Evolutionary conservation across 2,888 invertebrate genomes (phyloP).

Genomic region (Congeria kusceri): DNA sequence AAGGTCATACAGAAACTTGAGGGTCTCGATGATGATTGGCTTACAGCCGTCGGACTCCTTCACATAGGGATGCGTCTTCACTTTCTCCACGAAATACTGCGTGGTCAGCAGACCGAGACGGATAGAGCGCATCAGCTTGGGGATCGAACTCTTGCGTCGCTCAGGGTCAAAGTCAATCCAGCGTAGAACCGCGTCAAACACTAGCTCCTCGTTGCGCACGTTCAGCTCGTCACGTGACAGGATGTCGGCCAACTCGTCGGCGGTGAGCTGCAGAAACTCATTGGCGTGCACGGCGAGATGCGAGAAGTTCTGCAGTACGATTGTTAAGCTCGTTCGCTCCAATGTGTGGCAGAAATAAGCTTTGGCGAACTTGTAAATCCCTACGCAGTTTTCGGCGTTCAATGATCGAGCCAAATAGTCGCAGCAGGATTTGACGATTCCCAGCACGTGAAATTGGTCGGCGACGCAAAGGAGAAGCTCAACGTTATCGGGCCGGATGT

Average conservation of each 20-base stretch:
- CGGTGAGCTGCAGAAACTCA: conserved; percentile 87
- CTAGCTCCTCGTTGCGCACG: conserved; percentile 83
- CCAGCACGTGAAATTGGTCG: conserved; percentile 94
- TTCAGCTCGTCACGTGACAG: conserved; percentile 83
- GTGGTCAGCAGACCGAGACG: conserved; percentile 90
- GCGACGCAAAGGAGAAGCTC: conserved; percentile 91
- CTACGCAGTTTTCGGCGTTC: conserved; percentile 92
- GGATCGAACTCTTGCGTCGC: conserved; percentile 90
- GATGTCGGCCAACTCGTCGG: conserved; percentile 75
- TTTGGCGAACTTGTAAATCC: conserved; percentile 93
- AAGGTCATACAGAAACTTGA: conserved; percentile 95
- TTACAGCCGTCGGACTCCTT: conserved; percentile 91
- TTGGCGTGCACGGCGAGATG: conserved; percentile 76
- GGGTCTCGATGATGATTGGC: conserved; percentile 95
- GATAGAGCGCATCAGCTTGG: conserved; percentile 86
- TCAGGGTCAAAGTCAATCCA: conserved; percentile 94
- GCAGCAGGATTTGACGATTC: conserved; percentile 93
- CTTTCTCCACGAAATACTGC: conserved; percentile 88
- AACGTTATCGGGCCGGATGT: conserved; percentile 92
- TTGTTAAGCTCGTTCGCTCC: conserved; percentile 90
- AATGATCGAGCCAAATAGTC: conserved; percentile 90
- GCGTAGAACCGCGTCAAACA: conserved; percentile 87
- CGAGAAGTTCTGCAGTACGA: conserved; percentile 87
- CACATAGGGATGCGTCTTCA: conserved; percentile 92
- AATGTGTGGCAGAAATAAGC: conserved; percentile 91